phyloP scores from a whole-genome alignment of 1,140 invertebrate species.

The Cydia pomonella region DNA sequence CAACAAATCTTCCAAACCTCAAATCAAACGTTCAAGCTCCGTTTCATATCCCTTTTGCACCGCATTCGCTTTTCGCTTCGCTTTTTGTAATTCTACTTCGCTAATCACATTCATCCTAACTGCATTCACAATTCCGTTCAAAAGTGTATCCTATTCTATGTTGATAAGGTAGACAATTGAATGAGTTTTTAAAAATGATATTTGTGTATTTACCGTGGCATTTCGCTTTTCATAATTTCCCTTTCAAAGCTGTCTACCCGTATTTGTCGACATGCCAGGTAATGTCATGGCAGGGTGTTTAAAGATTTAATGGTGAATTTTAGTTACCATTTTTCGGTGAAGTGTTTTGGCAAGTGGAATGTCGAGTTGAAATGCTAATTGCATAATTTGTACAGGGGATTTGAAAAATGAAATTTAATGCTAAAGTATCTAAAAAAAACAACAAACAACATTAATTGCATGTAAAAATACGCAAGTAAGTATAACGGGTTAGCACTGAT shows the following conservation, averaged over 20 bases:
- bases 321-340: conserved; percentile 6
- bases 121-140: background rate
- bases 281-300: conserved; percentile 23
- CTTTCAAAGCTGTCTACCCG: conserved; percentile 19
- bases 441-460: no score
- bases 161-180: background rate
- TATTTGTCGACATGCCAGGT: conserved; percentile 14
- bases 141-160: background rate
- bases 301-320: conserved; percentile 3
- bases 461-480: no score
- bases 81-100: background rate
- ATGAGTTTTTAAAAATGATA: background rate
- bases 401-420: background rate
- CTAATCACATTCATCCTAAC: background rate
- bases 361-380: conserved; percentile 22
- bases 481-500: no score
- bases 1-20: conserved; percentile 5
- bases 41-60: conserved; percentile 16
- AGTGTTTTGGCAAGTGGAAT: background rate
- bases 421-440: no score
- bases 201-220: background rate
- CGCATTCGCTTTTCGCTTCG: background rate
- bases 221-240: conserved; percentile 28
- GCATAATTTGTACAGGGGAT: background rate
- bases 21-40: background rate